Evolutionary conservation across 2,888 invertebrate species (phyloP).

Genomic region (Zaprionus obscuricornis): DNA sequence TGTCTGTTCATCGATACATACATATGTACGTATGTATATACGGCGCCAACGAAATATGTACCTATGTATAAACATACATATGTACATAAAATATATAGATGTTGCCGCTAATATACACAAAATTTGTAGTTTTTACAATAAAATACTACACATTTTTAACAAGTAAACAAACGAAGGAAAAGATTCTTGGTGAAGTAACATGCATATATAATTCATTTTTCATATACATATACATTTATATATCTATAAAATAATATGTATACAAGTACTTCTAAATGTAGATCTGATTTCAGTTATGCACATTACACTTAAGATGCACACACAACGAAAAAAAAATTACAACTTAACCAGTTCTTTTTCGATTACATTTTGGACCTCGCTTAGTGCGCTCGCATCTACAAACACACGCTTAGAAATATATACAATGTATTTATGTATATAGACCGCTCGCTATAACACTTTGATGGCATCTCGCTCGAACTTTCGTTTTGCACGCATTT

Average conservation of each 20-base stretch:
- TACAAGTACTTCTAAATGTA: neutral
- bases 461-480: conserved; percentile 66
- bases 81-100: conserved; percentile 64
- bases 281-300: neutral
- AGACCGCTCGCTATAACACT: conserved; percentile 64
- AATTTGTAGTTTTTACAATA: conserved; percentile 23
- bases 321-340: conserved; percentile 31
- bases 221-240: conserved; percentile 3
- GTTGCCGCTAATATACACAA: conserved; percentile 69
- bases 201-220: neutral
- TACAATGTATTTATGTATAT: conserved; percentile 62
- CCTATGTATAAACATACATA: conserved; percentile 35
- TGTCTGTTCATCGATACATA: conserved; percentile 62
- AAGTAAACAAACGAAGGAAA: conserved; percentile 11
- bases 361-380: conserved; percentile 51
- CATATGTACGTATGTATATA: conserved; percentile 61
- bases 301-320: neutral
- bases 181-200: neutral
- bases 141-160: conserved; percentile 1
- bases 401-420: conserved; percentile 53
- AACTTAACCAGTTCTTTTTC: conserved; percentile 53
- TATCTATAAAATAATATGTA: too few species aligned
- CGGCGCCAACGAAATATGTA: conserved; percentile 57
- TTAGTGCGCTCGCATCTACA: conserved; percentile 56
- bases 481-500: conserved; percentile 53